Evolutionary conservation across 1,140 invertebrate genomes (phyloP), one percentile per base, ranked within the genome.

Genomic region (Melitaea cinxia): DNA sequence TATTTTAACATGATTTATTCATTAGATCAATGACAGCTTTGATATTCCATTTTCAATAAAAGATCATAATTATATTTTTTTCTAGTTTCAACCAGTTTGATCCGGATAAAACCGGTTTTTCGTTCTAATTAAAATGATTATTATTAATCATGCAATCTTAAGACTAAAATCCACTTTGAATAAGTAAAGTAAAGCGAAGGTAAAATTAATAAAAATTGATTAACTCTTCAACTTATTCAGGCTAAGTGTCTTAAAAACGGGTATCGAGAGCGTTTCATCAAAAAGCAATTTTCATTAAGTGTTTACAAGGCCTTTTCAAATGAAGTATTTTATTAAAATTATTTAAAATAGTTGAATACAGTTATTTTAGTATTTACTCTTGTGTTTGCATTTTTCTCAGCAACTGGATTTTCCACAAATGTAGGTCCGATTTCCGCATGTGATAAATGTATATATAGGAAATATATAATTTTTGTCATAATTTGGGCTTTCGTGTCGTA

Each of bases 221-320:
- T 47, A 60, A 60, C 28, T 24, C 45, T 19, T 37, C 45, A 33
- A 52, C 17, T 17, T n/a, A 50, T 52, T 49, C 57, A 60, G 45
- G 57, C 52, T 50, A 60, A 60, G 47, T 21, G 17, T 19, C 45
- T 60, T 24, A 60, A 47, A 50, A 49, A 50, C 45, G 19, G 47
- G 21, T 47, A 35, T 60, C 26, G 33, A 60, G 57, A 60, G 57
- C 45, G 57, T 49, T 66, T 23, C 47, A 66, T 66, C 37, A 59
- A 53, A 66, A 66, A 37, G 47, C 55, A 58, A 66, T 66, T 66
- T 59, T 33, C 55, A 39, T 33, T 54, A 59, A 66, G 64, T 62
- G 53, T 58, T 62, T 62, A 62, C 66, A 21, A 54, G 54, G 54
- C 60, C 21, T 45, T 62, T 62, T 42, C 50, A 42, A 5, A 54